Evolutionary conservation across 2,113 vertebrate genomes (phyloP), one percentile per base, ranked within the genome.

Genomic region (Hiodon alosoides): DNA sequence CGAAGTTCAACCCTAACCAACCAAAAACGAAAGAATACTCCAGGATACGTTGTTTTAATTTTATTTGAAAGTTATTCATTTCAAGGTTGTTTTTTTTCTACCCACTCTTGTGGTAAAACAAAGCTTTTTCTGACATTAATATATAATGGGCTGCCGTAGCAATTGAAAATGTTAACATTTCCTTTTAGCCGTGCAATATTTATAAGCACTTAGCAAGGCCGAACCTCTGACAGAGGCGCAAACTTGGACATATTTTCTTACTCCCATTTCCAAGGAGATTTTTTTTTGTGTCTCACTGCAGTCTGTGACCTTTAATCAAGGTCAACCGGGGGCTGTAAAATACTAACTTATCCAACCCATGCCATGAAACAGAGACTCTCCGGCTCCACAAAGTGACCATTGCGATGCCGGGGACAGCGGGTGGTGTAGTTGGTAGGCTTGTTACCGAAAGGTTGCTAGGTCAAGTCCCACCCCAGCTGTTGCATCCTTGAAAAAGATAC

Each of bases 151-250:
- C 84, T 82, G 78, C 83, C 79, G 84, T 72, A 75, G 80, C 81
- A 81, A 84, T 85, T 82, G 83, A 80, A 86, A 83, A 85, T 83
- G 81, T 86, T 84, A 85, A 85, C 79, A 83, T 85, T 87, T 86
- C 84, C 85, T 84, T 86, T 87, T 87, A 84, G 81, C 66, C 83
- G 81, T 89, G 80, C 77, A 90, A 86, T 87, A 90, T 90, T 89
- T 82, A 90, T 89, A 80, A 77, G 84, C 85, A 87, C 87, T 89
- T 86, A 89, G 84, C 83, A 75, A 82, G 61, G 16, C 52, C 11
- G 52, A 60, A 14, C 17, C 50, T 2, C 5, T 14, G 14, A 57
- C 52, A 72, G 60, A 4, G 58, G 9, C 3, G 5, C 13, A 67
- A 62, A 2, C n/a, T 11, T 67, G 11, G 59, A 66, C 31, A 46